Evolutionary conservation across 2,888 invertebrate genomes (phyloP), one percentile per base, ranked within the genome.

Genomic region (Ennomos fuscantarius): DNA sequence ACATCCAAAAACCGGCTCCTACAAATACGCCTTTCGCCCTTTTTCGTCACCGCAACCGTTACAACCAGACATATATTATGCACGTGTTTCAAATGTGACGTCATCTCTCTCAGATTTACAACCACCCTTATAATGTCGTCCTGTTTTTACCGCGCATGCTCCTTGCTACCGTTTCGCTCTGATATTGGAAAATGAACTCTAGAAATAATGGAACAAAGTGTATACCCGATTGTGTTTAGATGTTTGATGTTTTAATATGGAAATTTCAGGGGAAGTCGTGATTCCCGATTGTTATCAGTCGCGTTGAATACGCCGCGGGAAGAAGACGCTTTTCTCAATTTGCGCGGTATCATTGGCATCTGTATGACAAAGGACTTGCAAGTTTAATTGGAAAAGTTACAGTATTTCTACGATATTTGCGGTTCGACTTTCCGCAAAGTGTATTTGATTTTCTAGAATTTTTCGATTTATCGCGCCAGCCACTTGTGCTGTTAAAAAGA

Each of bases 61-160:
- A 61, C 54, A 44, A 35, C 56, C n/a, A n/a, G n/a, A n/a, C n/a
- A n/a, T n/a, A 47, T 43, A 42, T 24, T 24, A 24, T 45, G 44
- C 63, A 66, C 77, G 70, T 74, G 72, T 70, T 69, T 66, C 55
- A 55, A 66, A 72, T 67, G 69, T 68, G 32, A 49, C 42, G 42
- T 59, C 54, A 63, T 81, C 82, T 65, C 74, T 60, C 68, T 82
- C 73, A 53, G 35, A 59, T 66, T 53, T 45, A 44, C 50, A 39
- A 24, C 36, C 33, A 55, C 53, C 61, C 60, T 33, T 43, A 34
- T 59, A 63, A 58, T 35, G 62, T 43, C 41, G 51, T 74, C 76
- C 66, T 71, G 39, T 52, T 60, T 78, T 65, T 40, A 46, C 10
- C 81, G 87, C 89, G 89, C 89, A 89, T 88, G 89, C 88, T 82